These are phyloP conservation scores for Labroides dimidiatus DNA, from an alignment of 2,797 vertebrate genomes.

Conservation along the genomic window DNA sequence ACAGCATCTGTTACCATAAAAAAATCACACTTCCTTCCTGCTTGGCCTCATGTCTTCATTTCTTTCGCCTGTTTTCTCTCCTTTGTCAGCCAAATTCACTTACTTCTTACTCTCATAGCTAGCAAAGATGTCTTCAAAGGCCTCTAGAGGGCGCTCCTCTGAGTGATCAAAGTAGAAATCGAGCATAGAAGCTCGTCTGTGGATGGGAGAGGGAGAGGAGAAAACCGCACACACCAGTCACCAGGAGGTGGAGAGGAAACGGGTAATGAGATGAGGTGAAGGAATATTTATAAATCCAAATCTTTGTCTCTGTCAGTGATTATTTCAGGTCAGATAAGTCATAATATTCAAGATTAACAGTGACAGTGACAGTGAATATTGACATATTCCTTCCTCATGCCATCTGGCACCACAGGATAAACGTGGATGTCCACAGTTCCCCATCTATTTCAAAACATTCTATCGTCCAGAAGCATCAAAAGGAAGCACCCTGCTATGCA, in stretches of 20 bases:
- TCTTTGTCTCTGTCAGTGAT: neutral
- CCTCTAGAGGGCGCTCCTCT: constrained; percentile 96
- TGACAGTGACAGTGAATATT: constrained; percentile 4
- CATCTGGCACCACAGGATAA: constrained; percentile 44
- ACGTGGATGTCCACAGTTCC: constrained; percentile 40
- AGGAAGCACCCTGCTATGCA: constrained; percentile 1
- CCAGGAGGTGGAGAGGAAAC: constrained; percentile 67
- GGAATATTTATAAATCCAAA: constrained; percentile 27
- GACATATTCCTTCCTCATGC: constrained; percentile 52
- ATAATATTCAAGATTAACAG: neutral
- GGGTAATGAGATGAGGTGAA: constrained; percentile 56
- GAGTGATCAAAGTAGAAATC: constrained; percentile 99
- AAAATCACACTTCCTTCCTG: constrained; percentile 64
- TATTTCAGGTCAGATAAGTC: neutral
- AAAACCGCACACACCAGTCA: constrained; percentile 84
- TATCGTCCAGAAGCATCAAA: constrained; percentile 25
- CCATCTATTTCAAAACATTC: constrained; percentile 35
- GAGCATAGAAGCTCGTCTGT: constrained; percentile 95
- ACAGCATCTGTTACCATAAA: constrained; percentile 23
- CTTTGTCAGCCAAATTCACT: constrained; percentile 83
- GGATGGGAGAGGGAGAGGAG: constrained; percentile 82
- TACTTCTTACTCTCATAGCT: constrained; percentile 99
- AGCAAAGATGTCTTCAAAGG: constrained; percentile 99
- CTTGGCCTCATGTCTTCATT: constrained; percentile 73
- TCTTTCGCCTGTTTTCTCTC: constrained; percentile 27